A percentile compares a stretch with the other conserved stretches of the same genome.
Conservation (phyloP, 2,888 invertebrate species). For the Cancer borealis region DNA sequence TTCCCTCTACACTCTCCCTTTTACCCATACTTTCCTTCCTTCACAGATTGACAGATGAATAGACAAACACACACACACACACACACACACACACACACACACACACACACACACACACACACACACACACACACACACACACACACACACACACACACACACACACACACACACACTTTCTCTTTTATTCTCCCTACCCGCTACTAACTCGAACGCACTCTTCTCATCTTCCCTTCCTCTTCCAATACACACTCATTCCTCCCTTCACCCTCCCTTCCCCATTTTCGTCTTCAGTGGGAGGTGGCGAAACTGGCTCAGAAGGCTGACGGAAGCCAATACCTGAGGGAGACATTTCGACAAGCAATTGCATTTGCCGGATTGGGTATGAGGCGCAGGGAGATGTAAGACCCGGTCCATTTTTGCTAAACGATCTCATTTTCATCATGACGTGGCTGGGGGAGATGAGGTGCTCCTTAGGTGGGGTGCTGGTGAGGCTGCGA, state of each 20-base stretch:
- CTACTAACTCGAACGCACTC: not conserved
- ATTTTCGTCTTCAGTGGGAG: not conserved
- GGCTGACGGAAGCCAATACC: constrained; percentile 14
- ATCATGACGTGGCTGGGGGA: constrained; percentile 43
- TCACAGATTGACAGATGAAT: too few relatives aligned
- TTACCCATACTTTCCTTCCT: not conserved
- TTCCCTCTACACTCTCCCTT: not conserved
- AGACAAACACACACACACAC: not conserved
- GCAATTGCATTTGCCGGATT: constrained; percentile 66
- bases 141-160: constrained; percentile 30
- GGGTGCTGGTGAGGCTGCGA: too few relatives aligned
- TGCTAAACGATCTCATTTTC: constrained; percentile 63
- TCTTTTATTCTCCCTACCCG: too few relatives aligned
- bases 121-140: constrained; percentile 40
- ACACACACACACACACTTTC: not conserved
- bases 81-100: constrained; percentile 23
- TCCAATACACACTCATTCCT: constrained; percentile 3
- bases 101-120: constrained; percentile 38
- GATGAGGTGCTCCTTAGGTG: not conserved
- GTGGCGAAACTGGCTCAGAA: constrained; percentile 25
- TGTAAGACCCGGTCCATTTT: constrained; percentile 56
- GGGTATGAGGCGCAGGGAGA: constrained; percentile 62
- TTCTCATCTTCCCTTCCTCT: not conserved
- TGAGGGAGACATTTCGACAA: constrained; percentile 54
- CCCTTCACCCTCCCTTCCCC: not conserved